phyloP scores from a whole-genome alignment of 2,888 invertebrate species.

The Mesochorus sp. region DNA sequence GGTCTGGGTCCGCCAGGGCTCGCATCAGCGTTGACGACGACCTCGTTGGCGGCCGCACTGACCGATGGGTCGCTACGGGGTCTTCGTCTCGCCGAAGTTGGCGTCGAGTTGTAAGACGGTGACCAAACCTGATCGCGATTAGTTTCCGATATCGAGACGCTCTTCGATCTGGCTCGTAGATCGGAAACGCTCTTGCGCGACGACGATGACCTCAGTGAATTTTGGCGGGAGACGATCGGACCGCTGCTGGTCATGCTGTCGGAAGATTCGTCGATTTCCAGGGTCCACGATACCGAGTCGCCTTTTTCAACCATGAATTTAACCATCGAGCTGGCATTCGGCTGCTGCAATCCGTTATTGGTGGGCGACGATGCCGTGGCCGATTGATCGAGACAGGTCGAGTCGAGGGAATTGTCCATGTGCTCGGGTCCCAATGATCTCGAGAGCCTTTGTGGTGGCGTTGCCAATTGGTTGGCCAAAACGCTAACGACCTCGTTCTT shows the following conservation, averaged over 20 bases:
- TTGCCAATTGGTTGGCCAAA: slow-evolving; percentile 76
- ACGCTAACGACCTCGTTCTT: slow-evolving; percentile 88
- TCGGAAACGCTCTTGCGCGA: slow-evolving; percentile 71
- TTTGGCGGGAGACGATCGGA: slow-evolving; percentile 72
- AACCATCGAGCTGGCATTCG: slow-evolving; percentile 89
- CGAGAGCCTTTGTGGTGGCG: slow-evolving; percentile 72
- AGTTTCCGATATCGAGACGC: slow-evolving; percentile 75
- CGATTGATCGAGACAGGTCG: slow-evolving; percentile 79
- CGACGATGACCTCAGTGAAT: slow-evolving; percentile 73
- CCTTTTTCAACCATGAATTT: slow-evolving; percentile 93
- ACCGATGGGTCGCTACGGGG: slow-evolving; percentile 75
- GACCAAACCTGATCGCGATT: slow-evolving; percentile 47
- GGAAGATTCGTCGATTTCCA: slow-evolving; percentile 86
- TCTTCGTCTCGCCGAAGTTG: slow-evolving; percentile 69
- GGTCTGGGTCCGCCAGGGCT: slow-evolving; percentile 84
- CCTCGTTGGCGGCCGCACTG: slow-evolving; percentile 79
- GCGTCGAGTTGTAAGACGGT: slow-evolving; percentile 77
- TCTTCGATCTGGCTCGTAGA: slow-evolving; percentile 76
- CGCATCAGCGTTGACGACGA: slow-evolving; percentile 81
- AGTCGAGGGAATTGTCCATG: slow-evolving; percentile 66
- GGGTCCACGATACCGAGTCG: slow-evolving; percentile 93
- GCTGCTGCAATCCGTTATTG: too few species aligned
- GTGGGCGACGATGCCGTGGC: too few species aligned
- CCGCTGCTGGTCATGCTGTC: slow-evolving; percentile 58
- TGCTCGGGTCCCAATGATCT: slow-evolving; percentile 76